Conservation (phyloP, 2,888 invertebrate genomes). For the Himalopsyche anomala region DNA sequence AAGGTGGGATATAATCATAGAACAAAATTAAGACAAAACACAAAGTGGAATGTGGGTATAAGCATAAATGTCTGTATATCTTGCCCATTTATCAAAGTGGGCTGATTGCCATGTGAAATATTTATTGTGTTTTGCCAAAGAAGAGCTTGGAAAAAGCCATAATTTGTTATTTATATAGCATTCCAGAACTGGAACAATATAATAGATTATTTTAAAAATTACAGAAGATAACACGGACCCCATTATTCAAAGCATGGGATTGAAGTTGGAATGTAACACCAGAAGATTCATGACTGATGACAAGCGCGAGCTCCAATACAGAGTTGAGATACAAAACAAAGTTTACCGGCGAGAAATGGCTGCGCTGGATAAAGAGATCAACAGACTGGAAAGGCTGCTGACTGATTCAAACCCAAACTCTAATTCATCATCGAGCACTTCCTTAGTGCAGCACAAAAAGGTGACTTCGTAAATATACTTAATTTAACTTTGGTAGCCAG, state of each 20-base stretch:
- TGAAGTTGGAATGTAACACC: constrained; percentile 92
- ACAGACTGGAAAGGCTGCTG: constrained; percentile 83
- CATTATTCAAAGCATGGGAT: constrained; percentile 91
- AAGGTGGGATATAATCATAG: too few species aligned
- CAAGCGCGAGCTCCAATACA: constrained; percentile 86
- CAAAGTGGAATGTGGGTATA: too few species aligned
- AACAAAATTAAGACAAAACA: too few species aligned
- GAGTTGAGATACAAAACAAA: constrained; percentile 93
- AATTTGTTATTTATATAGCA: too few species aligned
- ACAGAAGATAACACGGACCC: constrained; percentile 84
- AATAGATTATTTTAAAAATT: neutral
- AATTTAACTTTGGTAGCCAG: too few species aligned
- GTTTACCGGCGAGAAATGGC: constrained; percentile 91
- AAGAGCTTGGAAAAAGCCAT: too few species aligned
- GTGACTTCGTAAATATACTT: constrained; percentile 9
- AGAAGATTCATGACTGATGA: constrained; percentile 90
- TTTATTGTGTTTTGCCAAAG: too few species aligned
- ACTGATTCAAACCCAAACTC: constrained; percentile 76
- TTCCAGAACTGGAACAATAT: neutral
- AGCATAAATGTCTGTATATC: too few species aligned
- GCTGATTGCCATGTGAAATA: too few species aligned
- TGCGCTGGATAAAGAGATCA: constrained; percentile 86
- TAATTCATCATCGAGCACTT: constrained; percentile 77
- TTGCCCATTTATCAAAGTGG: too few species aligned
- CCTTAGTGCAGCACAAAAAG: constrained; percentile 74